Conservation (phyloP, 1,140 invertebrate species). For the Oreohelix idahoensis region DNA sequence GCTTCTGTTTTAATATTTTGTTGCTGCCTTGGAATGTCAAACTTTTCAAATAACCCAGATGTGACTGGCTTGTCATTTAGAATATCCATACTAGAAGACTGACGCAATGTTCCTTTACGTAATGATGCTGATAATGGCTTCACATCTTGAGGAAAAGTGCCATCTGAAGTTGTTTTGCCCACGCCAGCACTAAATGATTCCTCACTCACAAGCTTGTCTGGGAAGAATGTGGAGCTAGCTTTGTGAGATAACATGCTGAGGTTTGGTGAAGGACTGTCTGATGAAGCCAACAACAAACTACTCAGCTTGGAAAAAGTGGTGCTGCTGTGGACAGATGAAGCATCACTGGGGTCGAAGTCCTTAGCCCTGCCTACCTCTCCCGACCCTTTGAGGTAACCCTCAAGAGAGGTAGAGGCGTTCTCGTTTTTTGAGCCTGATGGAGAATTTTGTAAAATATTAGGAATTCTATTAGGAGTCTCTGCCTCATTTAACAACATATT, state of each 20-base stretch:
- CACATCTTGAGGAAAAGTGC: constrained; percentile 12
- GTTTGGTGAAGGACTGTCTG: constrained; percentile 28
- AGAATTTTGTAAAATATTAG: constrained; percentile 45
- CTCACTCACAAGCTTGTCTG: constrained; percentile 1
- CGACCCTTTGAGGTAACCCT: constrained; percentile 66
- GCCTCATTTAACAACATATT: constrained; percentile 37
- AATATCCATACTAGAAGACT: constrained; percentile 34
- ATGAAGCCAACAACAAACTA: constrained; percentile 28
- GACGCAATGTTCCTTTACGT: constrained; percentile 8
- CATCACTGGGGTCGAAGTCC: constrained; percentile 42
- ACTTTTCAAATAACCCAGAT: constrained; percentile 46
- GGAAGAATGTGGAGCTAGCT: constrained; percentile 25
- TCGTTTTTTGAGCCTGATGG: constrained; percentile 66
- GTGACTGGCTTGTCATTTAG: constrained; percentile 18
- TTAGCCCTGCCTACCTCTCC: constrained; percentile 59
- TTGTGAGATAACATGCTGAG: constrained; percentile 24
- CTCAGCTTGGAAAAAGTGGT: constrained; percentile 32
- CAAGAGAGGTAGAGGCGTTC: constrained; percentile 68
- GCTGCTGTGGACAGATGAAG: neutral
- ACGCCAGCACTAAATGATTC: neutral
- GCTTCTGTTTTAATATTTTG: constrained; percentile 26
- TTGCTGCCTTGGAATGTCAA: constrained; percentile 37
- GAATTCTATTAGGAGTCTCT: constrained; percentile 36
- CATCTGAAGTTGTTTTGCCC: neutral
- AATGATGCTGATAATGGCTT: constrained; percentile 16